Evolutionary conservation across 2,797 vertebrate genomes (phyloP).

Genomic region (Tadarida brasiliensis): DNA sequence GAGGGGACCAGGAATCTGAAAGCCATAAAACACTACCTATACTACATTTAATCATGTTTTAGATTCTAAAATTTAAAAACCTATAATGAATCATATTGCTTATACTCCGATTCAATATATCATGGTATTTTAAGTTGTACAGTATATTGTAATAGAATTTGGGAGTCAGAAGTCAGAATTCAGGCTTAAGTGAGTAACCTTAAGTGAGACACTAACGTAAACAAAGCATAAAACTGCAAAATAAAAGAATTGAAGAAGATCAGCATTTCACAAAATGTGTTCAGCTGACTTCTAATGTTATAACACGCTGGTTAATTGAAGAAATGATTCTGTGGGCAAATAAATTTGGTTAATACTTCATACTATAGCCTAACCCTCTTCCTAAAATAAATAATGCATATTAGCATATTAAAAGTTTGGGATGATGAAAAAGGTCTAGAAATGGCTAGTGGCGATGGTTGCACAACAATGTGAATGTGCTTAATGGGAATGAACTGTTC

Average conservation of each 20-base stretch:
- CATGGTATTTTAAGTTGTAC: background rate
- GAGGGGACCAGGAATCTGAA: background rate
- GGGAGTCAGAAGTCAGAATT: background rate
- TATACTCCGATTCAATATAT: background rate
- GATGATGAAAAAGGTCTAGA: slow-evolving; percentile 22
- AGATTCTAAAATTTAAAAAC: slow-evolving; percentile 32
- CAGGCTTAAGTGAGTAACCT: background rate
- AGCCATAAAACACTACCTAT: background rate
- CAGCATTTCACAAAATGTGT: background rate
- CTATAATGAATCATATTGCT: slow-evolving; percentile 33
- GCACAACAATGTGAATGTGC: background rate
- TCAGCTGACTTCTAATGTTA: background rate
- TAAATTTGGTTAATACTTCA: slow-evolving; percentile 32
- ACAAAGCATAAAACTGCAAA: background rate
- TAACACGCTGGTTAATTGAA: background rate
- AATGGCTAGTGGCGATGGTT: background rate
- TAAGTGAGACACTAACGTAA: slow-evolving; percentile 18
- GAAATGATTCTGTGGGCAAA: slow-evolving; percentile 29
- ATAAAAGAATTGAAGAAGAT: slow-evolving; percentile 1
- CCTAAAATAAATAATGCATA: slow-evolving; percentile 10
- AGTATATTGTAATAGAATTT: background rate
- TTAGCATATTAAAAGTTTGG: background rate
- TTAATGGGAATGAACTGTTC: slow-evolving; percentile 15
- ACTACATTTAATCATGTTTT: background rate
- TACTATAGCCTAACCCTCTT: background rate